Evolutionary conservation across 1,140 invertebrate species (phyloP), one percentile per base, ranked within the genome.

Genomic region (silkworm (Bombyx mori)): DNA sequence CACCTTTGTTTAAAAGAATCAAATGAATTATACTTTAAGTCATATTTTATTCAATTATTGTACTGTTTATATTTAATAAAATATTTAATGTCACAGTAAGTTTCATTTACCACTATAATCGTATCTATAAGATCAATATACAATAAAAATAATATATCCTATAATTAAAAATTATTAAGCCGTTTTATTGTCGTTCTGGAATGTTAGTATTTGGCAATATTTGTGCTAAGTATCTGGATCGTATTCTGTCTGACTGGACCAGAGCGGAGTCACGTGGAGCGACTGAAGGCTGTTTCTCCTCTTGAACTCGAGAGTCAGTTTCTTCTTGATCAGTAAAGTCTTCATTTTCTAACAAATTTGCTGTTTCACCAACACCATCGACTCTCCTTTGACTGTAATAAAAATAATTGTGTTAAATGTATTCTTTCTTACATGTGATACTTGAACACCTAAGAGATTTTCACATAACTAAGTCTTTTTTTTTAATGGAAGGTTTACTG

Each of bases 211-310:
- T 72, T 61, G 83, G 79, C 55, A 86, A 71, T 61, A 86, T 76
- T 69, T 86, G 83, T 63, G 83, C 62, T 63, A 86, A 74, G 58
- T 86, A 86, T 68, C 79, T 65, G 55, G 69, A 77, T 42, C 83
- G 77, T 60, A 86, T 86, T 58, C 83, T 74, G 63, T 85, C 75
- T 18, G 82, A 83, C 46, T 82, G 77, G 4, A 61, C 69, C 51
- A 68, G 72, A 10, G 71, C 62, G 9, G 61, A 22, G 42, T 79
- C 77, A 4, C 65, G 73, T 51, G 60, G 48, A 26, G 52, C 47
- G 1, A 44, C 42, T 44, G 60, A 52, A 18, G 64, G 54, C 44
- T 68, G 49, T 7, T 61, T 46, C 9, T 56, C 58, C 6, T 59
- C n/a, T 42, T 42, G 49, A 9, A 54, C 57, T 8, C 66, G 45